These are phyloP conservation scores for Botia kubotai DNA, from an alignment of 2,797 vertebrate genomes.

Conservation along the genomic window DNA sequence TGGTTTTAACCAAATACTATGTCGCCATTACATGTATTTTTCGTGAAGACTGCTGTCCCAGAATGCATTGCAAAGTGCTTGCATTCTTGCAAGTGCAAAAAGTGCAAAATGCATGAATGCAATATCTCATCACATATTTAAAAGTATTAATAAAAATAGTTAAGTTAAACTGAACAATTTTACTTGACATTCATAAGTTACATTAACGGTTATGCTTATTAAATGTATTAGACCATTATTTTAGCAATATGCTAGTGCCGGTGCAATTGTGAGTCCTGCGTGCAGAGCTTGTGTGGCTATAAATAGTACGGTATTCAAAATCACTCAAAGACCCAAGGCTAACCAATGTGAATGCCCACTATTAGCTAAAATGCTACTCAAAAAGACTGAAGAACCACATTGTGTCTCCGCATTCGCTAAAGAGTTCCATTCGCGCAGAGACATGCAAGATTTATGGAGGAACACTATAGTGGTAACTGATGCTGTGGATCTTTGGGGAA, in stretches of 20 bases:
- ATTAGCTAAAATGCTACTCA: conserved; percentile 9
- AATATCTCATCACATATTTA: too few species aligned
- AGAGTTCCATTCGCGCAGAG: conserved; percentile 53
- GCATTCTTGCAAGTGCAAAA: background rate
- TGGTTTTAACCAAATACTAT: background rate
- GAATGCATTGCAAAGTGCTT: background rate
- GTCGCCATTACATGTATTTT: background rate
- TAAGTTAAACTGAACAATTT: too few species aligned
- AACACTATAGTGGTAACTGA: conserved; percentile 69
- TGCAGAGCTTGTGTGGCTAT: too few species aligned
- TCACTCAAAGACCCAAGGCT: background rate
- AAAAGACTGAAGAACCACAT: conserved; percentile 2
- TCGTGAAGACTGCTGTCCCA: background rate
- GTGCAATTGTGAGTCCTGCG: too few species aligned
- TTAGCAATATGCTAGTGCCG: too few species aligned
- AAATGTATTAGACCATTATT: too few species aligned
- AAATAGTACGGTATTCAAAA: too few species aligned
- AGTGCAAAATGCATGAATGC: background rate
- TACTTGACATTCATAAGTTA: too few species aligned
- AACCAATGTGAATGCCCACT: background rate
- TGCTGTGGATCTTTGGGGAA: conserved; percentile 65
- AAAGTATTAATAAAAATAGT: too few species aligned
- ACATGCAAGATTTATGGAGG: conserved; percentile 79
- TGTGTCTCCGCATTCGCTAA: conserved; percentile 43
- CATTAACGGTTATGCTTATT: too few species aligned